These are phyloP conservation scores for Nebria salina DNA, from an alignment of 2,888 invertebrate species.

Conservation along the genomic window DNA sequence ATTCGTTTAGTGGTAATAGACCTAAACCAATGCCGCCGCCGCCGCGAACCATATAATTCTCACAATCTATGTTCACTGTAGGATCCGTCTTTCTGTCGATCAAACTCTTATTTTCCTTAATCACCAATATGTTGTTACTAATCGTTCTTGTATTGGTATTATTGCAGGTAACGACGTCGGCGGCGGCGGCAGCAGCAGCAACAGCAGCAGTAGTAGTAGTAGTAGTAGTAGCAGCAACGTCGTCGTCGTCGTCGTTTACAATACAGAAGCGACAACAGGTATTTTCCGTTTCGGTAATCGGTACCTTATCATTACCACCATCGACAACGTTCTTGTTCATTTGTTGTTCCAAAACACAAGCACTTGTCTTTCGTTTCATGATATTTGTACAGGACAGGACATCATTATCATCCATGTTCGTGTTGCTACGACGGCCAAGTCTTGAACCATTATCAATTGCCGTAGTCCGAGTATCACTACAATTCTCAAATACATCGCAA, in stretches of 20 bases:
- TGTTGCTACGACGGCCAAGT: background rate
- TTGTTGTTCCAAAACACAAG: constrained; percentile 13
- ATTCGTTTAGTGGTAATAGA: constrained; percentile 47
- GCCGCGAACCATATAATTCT: constrained; percentile 66
- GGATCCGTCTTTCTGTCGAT: constrained; percentile 1
- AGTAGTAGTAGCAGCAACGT: constrained; percentile 25
- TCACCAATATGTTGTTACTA: constrained; percentile 3
- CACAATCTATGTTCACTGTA: constrained; percentile 63
- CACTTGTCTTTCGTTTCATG: constrained; percentile 21
- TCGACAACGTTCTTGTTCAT: constrained; percentile 30
- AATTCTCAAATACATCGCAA: constrained; percentile 35
- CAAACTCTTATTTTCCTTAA: background rate
- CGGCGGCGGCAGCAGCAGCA: constrained; percentile 48
- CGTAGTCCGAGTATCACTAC: constrained; percentile 21
- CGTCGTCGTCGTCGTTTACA: constrained; percentile 50
- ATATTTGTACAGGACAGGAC: background rate
- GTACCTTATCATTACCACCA: constrained; percentile 47
- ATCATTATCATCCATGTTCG: background rate
- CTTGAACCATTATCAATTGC: background rate
- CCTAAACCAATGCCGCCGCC: too few species aligned
- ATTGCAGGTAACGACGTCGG: constrained; percentile 24
- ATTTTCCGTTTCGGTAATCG: constrained; percentile 39
- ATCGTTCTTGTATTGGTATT: background rate
- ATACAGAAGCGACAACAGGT: constrained; percentile 48
- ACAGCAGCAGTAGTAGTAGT: too few species aligned